phyloP scores from a whole-genome alignment of 1,140 invertebrate genomes.

The Trialeurodes vaporariorum region DNA sequence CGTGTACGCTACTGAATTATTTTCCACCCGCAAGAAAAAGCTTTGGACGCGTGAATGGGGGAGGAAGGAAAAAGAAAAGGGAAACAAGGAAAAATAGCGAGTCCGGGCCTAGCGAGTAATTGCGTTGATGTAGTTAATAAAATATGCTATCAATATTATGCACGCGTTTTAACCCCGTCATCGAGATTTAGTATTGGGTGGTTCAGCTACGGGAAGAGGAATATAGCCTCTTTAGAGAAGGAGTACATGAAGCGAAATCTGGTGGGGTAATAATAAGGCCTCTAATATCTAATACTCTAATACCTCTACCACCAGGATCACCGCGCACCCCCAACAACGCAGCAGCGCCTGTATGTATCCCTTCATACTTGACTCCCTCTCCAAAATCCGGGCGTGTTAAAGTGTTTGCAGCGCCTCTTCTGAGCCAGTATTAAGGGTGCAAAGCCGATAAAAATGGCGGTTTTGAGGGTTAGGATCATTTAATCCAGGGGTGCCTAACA shows the following conservation, averaged over 20 bases:
- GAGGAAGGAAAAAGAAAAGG: not conserved
- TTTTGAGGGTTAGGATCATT: not conserved
- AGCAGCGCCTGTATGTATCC: not conserved
- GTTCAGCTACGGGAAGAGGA: no score
- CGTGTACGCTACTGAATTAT: no score
- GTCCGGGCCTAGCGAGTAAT: not conserved
- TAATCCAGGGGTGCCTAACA: no score
- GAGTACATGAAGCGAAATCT: not conserved
- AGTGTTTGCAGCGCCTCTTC: not conserved
- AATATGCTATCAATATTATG: not conserved
- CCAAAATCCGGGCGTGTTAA: not conserved
- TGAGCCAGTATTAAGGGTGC: not conserved
- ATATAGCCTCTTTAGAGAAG: no score
- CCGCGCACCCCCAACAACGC: no score
- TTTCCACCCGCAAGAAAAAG: no score
- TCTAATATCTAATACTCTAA: not conserved
- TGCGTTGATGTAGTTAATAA: not conserved
- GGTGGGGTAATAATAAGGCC: not conserved
- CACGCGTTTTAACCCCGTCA: not conserved
- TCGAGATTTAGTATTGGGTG: not conserved
- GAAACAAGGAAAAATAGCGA: not conserved
- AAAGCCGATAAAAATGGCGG: not conserved
- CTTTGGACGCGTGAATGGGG: not conserved
- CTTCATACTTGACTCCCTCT: not conserved
- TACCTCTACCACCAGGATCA: no score